Evolutionary conservation across 1,140 invertebrate species (phyloP), one percentile per base, ranked within the genome.

Genomic region (Macrobrachium nipponense): DNA sequence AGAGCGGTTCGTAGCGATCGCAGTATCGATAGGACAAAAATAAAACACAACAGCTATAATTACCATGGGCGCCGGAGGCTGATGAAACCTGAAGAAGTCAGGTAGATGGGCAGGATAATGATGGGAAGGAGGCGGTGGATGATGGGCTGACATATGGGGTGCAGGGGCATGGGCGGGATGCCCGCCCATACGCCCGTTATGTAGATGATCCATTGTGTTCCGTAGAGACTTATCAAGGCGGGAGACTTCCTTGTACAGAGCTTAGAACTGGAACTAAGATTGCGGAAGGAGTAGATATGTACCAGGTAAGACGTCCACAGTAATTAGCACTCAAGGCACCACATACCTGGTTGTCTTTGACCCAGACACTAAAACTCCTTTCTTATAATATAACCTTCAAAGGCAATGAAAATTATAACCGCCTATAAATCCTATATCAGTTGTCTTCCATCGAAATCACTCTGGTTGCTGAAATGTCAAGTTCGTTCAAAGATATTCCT

Each of bases 1-100:
- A 68, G 64, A 36, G 27, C 27, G 27, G 27, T 36, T 4, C 27
- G 27, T 36, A 36, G 27, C 27, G 27, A 36, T 36, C 27, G 27
- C 27, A 36, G 27, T 36, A 36, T 2, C 27, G 27, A 36, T 36
- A 36, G 27, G 64, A 68, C 64, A 68, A 18, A 68, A 68, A 27
- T 68, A n/a, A n/a, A 20, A 68, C 64, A 68, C n/a, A 20, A 68
- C 64, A 36, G 27, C 27, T 36, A 82, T 82, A 82, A 36, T 82
- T 82, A 82, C 81, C 81, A 82, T 82, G 72, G 81, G 81, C 60
- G 81, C 70, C n/a, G 81, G 81, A 43, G 81, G 72, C 23, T 82
- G 81, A 72, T 82, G 81, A n/a, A n/a, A 82, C 61, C 81, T 82
- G 60, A 82, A 60, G 27, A 82, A 75, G 81, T 82, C 81, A 44